phyloP scores from a whole-genome alignment of 2,888 invertebrate genomes.

The Alloplasta piceator region DNA sequence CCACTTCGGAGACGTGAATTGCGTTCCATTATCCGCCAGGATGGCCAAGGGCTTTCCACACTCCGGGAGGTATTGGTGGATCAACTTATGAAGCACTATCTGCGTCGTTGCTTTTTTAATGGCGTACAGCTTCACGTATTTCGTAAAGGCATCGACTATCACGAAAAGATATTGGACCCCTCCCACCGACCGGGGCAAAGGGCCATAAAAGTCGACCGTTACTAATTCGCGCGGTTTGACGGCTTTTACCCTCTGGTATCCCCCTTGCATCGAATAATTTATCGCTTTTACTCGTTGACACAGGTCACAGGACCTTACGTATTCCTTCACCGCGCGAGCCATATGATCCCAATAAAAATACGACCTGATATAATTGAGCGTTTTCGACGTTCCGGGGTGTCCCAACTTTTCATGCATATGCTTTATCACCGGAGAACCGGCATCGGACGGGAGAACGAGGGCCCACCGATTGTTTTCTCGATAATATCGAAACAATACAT shows the following conservation, averaged over 20 bases:
- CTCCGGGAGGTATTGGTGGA: not conserved
- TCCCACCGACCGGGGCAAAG: conserved; percentile 29
- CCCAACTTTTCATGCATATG: not conserved
- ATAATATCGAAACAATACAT: not conserved
- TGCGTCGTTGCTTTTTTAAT: conserved; percentile 1
- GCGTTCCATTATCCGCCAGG: conserved; percentile 27
- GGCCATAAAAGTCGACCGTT: conserved; percentile 48
- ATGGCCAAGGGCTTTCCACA: conserved; percentile 16
- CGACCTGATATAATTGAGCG: not conserved
- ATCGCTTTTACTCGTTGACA: conserved; percentile 35
- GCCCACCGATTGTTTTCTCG: not conserved
- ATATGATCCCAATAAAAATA: conserved; percentile 25
- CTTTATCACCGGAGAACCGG: not conserved
- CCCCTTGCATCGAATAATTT: conserved; percentile 21
- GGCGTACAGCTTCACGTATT: conserved; percentile 31
- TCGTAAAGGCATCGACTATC: conserved; percentile 36
- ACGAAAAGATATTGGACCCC: conserved; percentile 44
- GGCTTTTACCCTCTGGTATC: conserved; percentile 5
- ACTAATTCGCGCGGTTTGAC: conserved; percentile 27
- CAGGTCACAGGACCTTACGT: conserved; percentile 20
- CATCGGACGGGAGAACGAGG: not conserved
- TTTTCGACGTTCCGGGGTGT: not conserved
- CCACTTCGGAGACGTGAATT: conserved; percentile 38
- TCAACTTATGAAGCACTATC: not conserved
- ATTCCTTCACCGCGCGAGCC: conserved; percentile 3